Conservation (phyloP, 2,113 vertebrate species). For the Caretta caretta region DNA sequence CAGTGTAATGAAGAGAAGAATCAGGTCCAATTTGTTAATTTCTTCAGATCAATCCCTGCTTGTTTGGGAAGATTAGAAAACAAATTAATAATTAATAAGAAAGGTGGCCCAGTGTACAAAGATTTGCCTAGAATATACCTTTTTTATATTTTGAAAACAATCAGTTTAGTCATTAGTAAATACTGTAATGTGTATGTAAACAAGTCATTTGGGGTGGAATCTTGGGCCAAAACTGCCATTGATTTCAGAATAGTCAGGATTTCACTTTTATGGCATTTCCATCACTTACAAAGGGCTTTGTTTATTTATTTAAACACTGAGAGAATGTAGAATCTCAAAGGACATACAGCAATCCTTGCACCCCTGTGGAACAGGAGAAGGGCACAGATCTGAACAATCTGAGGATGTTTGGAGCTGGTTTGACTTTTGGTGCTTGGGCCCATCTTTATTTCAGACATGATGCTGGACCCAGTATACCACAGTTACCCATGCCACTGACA, state of each 20-base stretch:
- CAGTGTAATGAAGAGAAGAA: not conserved
- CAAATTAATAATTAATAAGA: conserved; percentile 66
- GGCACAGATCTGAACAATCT: not conserved
- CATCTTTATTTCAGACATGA: not conserved
- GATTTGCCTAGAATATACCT: conserved; percentile 22
- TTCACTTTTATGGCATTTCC: not conserved
- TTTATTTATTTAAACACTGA: not conserved
- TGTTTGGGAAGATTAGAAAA: conserved; percentile 59
- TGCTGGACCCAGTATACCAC: not conserved
- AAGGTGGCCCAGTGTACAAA: conserved; percentile 22
- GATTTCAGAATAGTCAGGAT: not conserved
- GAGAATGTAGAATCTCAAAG: not conserved
- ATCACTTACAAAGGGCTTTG: not conserved
- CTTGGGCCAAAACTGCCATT: not conserved
- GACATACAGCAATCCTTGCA: not conserved
- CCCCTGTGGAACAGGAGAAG: not conserved
- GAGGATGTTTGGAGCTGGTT: not conserved
- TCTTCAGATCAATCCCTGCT: conserved; percentile 45
- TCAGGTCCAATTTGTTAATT: conserved; percentile 62
- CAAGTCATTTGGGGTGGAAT: conserved; percentile 26
- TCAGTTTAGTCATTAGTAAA: not conserved
- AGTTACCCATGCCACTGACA: not conserved
- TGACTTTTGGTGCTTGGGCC: not conserved
- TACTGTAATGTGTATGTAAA: not conserved
- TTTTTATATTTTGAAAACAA: conserved; percentile 56